These are phyloP conservation scores for Dendroctonus valens DNA, from an alignment of 1,140 invertebrate genomes.

Conservation along the genomic window DNA sequence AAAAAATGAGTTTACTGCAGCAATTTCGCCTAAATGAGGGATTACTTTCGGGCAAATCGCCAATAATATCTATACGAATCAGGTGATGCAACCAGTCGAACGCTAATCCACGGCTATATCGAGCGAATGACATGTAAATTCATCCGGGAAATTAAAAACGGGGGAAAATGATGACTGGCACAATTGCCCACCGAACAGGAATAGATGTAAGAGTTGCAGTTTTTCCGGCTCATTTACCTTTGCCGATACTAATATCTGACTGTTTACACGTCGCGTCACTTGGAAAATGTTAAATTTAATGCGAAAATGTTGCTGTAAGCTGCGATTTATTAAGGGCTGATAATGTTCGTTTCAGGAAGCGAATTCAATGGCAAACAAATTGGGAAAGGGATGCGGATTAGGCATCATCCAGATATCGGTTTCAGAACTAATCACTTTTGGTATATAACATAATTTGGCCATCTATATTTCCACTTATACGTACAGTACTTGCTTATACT, in stretches of 20 bases:
- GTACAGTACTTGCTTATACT: too few relatives aligned
- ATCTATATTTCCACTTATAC: too few relatives aligned
- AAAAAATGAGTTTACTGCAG: too few relatives aligned
- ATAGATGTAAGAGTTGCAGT: conserved; percentile 36
- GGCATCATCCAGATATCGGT: too few relatives aligned
- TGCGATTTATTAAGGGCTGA: too few relatives aligned
- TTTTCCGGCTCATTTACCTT: conserved; percentile 36
- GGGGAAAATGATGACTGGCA: conserved; percentile 36
- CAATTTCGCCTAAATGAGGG: not conserved
- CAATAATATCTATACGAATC: conserved; percentile 18
- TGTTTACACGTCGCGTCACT: conserved; percentile 36
- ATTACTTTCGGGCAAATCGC: conserved; percentile 14
- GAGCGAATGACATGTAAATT: conserved; percentile 37
- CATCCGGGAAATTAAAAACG: conserved; percentile 26
- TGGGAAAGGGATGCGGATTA: too few relatives aligned
- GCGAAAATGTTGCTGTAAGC: conserved; percentile 21
- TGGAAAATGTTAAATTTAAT: conserved; percentile 37
- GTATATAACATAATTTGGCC: too few relatives aligned
- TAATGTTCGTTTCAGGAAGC: too few relatives aligned
- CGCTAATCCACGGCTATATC: conserved; percentile 23
- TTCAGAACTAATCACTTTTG: too few relatives aligned
- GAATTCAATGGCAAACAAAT: too few relatives aligned
- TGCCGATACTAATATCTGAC: conserved; percentile 36
- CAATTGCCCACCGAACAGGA: conserved; percentile 14
- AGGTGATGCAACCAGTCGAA: conserved; percentile 20